Conservation (phyloP, 2,113 vertebrate genomes). For the Oreotrochilus melanogaster region DNA sequence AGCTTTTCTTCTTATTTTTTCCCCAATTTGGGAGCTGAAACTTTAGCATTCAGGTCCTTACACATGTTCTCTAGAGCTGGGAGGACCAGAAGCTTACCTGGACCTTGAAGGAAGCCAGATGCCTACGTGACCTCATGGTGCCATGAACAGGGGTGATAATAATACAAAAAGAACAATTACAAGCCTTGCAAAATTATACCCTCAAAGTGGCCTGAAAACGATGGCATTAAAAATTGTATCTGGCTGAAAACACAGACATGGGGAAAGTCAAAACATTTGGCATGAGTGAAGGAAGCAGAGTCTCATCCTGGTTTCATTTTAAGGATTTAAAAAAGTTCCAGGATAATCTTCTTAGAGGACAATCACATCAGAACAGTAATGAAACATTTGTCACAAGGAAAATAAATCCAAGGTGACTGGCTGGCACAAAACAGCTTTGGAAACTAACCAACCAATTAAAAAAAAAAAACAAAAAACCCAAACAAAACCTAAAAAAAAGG, state of each 20-base stretch:
- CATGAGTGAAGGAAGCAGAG: not conserved
- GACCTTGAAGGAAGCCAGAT: not conserved
- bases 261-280: not conserved
- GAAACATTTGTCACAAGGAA: not conserved
- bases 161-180: not conserved
- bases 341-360: constrained; percentile 8
- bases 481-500: not conserved
- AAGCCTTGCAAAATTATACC: not conserved
- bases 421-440: not conserved
- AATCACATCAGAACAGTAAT: not conserved
- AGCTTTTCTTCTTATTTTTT: not conserved
- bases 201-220: not conserved
- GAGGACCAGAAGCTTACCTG: not conserved
- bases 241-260: not conserved
- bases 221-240: not conserved
- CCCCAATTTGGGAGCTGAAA: not conserved
- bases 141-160: not conserved
- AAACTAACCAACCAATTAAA: too few relatives aligned
- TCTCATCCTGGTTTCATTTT: constrained; percentile 16
- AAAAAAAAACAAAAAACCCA: too few relatives aligned
- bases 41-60: not conserved
- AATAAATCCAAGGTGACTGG: constrained; percentile 17
- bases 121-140: too few relatives aligned
- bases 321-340: not conserved
- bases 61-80: not conserved